Evolutionary conservation across 2,888 invertebrate genomes (phyloP).

Genomic region (Agonopterix heracliana): DNA sequence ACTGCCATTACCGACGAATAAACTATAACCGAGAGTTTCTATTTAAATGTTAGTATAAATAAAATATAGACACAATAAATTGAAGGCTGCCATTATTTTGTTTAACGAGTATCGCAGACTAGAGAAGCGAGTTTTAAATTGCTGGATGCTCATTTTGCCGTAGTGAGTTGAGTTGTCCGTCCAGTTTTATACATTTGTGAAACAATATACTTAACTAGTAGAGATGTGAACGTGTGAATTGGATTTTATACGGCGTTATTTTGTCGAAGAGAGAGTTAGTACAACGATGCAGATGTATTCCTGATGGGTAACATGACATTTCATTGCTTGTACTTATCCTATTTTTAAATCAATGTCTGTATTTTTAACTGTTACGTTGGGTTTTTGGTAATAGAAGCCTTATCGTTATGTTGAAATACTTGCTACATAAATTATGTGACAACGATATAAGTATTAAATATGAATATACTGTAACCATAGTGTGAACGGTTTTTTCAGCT

Average conservation of each 20-base stretch:
- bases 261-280: slow-evolving; percentile 13
- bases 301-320: no score
- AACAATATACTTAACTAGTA: slow-evolving; percentile 40
- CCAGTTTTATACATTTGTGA: slow-evolving; percentile 72
- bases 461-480: no score
- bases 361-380: background rate
- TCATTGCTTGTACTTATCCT: no score
- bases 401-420: no score
- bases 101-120: slow-evolving; percentile 20
- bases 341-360: no score
- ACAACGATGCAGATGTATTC: background rate
- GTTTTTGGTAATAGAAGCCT: no score
- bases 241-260: slow-evolving; percentile 18
- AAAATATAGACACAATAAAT: slow-evolving; percentile 29
- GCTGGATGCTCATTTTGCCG: slow-evolving; percentile 71
- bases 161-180: slow-evolving; percentile 75
- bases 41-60: slow-evolving; percentile 50
- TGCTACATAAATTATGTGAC: no score
- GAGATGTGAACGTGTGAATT: slow-evolving; percentile 30
- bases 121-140: slow-evolving; percentile 36
- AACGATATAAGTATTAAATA: no score
- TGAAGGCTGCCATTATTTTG: slow-evolving; percentile 47
- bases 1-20: slow-evolving; percentile 44
- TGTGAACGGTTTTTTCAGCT: background rate
- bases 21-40: slow-evolving; percentile 41